Percentiles rank a stretch among this genome's conserved stretches.
phyloP scores from a whole-genome alignment of 2,797 vertebrate species.

The Trachops cirrhosus region DNA sequence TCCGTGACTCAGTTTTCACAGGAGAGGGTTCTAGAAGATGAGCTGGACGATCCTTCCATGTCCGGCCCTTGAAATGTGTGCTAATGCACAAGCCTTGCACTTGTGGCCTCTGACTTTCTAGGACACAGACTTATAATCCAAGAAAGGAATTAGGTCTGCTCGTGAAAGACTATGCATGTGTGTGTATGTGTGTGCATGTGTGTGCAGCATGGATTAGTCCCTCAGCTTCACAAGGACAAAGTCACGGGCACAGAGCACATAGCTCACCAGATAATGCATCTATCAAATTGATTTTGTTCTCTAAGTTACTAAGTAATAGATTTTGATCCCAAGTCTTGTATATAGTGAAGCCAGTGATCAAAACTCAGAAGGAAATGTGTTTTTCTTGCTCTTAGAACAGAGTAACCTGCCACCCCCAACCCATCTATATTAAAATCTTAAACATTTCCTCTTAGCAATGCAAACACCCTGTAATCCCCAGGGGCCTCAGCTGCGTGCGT shows the following conservation, averaged over 20 bases:
- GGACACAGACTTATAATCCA: not conserved
- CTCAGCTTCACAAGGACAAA: not conserved
- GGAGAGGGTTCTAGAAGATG: not conserved
- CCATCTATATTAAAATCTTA: slow-evolving; percentile 51
- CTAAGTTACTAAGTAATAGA: not conserved
- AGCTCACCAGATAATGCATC: not conserved
- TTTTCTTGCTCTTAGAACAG: slow-evolving; percentile 50
- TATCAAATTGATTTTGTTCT: not conserved
- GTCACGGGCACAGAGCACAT: not conserved
- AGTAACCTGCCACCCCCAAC: not conserved
- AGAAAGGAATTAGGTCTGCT: not conserved
- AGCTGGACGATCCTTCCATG: not conserved
- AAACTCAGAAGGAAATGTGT: not conserved
- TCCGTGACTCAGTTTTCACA: not conserved
- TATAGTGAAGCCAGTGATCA: not conserved
- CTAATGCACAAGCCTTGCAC: not conserved
- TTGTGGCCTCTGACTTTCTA: not conserved
- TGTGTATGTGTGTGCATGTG: not conserved
- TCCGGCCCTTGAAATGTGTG: not conserved
- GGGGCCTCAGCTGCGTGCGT: not conserved
- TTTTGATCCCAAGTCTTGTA: not conserved
- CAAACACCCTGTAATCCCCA: not conserved
- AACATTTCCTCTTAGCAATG: slow-evolving; percentile 41
- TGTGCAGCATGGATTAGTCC: not conserved
- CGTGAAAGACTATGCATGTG: not conserved